These are phyloP conservation scores for Macrobrachium rosenbergii DNA, from an alignment of 1,140 invertebrate genomes.

Conservation along the genomic window DNA sequence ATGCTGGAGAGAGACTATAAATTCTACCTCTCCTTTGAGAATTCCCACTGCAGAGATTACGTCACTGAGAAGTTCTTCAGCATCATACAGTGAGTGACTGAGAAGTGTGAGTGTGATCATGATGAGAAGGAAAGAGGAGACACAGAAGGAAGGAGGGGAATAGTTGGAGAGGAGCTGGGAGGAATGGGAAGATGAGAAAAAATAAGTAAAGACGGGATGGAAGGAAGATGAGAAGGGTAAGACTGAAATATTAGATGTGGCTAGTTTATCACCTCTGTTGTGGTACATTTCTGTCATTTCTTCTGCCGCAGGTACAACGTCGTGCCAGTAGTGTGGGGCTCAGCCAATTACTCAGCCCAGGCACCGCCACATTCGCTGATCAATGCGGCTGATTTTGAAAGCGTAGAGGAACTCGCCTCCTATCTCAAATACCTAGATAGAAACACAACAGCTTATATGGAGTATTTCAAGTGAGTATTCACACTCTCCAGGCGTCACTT, in stretches of 20 bases:
- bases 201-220: too few relatives aligned
- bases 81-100: conserved; percentile 26
- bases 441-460: background rate
- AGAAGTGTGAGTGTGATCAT: too few relatives aligned
- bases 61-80: conserved; percentile 69
- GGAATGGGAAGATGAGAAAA: background rate
- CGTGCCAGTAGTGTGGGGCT: conserved; percentile 1
- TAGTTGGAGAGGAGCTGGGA: background rate
- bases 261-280: too few relatives aligned
- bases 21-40: conserved; percentile 73
- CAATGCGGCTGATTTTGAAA: background rate
- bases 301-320: conserved; percentile 56
- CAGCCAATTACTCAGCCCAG: background rate
- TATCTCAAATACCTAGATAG: conserved; percentile 12
- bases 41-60: conserved; percentile 70
- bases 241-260: too few relatives aligned
- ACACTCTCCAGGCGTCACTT: too few relatives aligned
- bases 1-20: conserved; percentile 67
- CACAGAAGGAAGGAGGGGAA: too few relatives aligned
- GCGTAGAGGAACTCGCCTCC: conserved; percentile 55
- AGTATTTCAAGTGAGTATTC: background rate
- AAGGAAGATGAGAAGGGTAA: too few relatives aligned
- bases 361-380: background rate
- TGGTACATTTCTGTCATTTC: background rate
- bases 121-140: too few relatives aligned